Evolutionary conservation across 2,797 vertebrate species (phyloP), one percentile per base, ranked within the genome.

Genomic region (Microtus agrestis): DNA sequence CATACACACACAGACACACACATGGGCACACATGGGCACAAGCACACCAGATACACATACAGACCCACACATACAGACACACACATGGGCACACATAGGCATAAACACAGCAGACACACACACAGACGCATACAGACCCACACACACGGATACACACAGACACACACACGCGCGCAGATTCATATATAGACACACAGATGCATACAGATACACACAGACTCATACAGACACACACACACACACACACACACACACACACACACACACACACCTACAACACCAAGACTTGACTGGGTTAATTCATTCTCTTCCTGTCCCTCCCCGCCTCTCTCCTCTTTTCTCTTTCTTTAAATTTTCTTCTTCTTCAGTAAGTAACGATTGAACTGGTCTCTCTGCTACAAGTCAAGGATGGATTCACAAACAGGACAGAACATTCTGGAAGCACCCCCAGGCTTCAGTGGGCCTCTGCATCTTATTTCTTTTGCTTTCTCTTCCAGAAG

Each of bases 281-380:
- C 23, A 74, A 48, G 46, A 54, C 19, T 43, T 71, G 21, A 56
- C 2, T 43, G 27, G 29, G 14, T 37, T 89, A 37, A 31, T 31
- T 88, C 25, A 40, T 46, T 37, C 51, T 31, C n/a, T 10, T n/a
- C 31, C 15, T 27, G 1, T 67, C 29, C 12, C 37, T 59, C 8
- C 27, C 17, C 5, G 17, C 5, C 2, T 51, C 71, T 25, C 4
- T 9, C 31, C 46, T 12, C 19, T 3, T 82, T 15, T 48, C 51
- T 23, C 54, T 67, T 71, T 76, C 21, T 7, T 85, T 74, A 43
- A 14, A 76, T 43, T 63, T 93, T 89, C 13, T 27, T 51, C 78
- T 90, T 81, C 40, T 86, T 84, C n/a, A 69, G 48, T 25, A 89
- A 59, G 82, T 43, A 90, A 92, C 73, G 17, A 78, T 1, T 27